Base-by-base conservation (phyloP, 2,888 invertebrate species). In the Cephalotes varians region DNA sequence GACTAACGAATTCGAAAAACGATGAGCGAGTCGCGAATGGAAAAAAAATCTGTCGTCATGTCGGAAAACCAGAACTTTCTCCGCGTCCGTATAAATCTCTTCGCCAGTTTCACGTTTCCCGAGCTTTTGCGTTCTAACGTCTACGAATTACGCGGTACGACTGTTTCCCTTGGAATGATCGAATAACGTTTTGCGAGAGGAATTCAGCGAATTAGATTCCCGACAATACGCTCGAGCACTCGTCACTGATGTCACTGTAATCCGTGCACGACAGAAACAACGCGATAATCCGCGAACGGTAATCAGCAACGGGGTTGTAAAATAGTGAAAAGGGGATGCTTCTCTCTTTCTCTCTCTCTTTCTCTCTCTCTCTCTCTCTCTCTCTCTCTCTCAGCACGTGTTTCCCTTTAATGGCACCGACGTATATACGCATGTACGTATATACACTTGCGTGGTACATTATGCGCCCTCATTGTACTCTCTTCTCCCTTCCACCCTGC, bases 391-490 rank as follows among this genome's bases (percentile, higher is more conserved):
- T 0, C 64, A 71, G 74, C 85, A 87, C 84, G 86, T 85, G 86
- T 86, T 86, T 87, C 86, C 83, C 86, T 90, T 88, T 88, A 91
- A 89, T 89, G 85, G 86, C 85, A 82, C 65, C 62, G 83, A 73
- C 60, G 82, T 65, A 54, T 49, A 67, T 40, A 76, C 51, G 15
- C 40, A 54, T 49, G 65, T 40, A 76, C 51, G 15, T 54, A 54
- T 74, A 67, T 51, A 77, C 58, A 71, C 56, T 67, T 40, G 87
- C 87, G 84, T 85, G 88, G 84, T 89, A 90, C 91, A 92, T 92
- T 91, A 91, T 92, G 86, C 83, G 86, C 82, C 73, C 87, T 85
- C 90, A 89, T 88, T 87, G 88, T 87, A 69, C 51, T 65, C 44
- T 83, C 71, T 72, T 65, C 82, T 65, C 71, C 79, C 86, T 81